Base-by-base conservation (phyloP, 2,888 invertebrate species). In the Hermodice carunculata region DNA sequence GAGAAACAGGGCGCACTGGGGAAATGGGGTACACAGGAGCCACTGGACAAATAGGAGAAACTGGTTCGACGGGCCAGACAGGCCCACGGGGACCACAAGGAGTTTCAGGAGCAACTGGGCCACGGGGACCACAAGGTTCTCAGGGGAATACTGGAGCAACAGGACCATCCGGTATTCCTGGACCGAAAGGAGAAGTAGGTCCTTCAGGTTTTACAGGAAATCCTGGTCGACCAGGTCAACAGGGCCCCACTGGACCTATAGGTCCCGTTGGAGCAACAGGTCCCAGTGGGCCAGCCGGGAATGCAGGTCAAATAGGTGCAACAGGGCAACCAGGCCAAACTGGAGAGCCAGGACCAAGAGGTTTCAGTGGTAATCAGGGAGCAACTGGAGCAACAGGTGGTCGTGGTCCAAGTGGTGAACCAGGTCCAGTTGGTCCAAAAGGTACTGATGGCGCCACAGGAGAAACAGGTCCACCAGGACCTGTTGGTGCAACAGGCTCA, bases 241-340 rank as follows among this genome's bases (percentile, higher is more conserved):
- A 59, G 26, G 67, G 67, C 1, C 5, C 54, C 3, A 26, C 28
- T 40, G 61, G 61, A n/a, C 1, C 22, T 5, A 24, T 48, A 17
- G 67, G 67, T 29, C n/a, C 4, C 3, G 42, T 54, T 51, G 67
- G 67, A 31, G 17, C 24, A 22, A 52, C 51, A 29, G 60, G 60
- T 5, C 51, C 28, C 17, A 28, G 1, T 51, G 60, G 60, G 26
- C 60, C 51, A n/a, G 28, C 19, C 26, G 60, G 60, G 17, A 17
- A n/a, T n/a, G n/a, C n/a, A n/a, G n/a, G n/a, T n/a, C n/a, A 19
- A n/a, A 52, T 52, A 31, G 60, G 60, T 29, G 19, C 19, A 5
- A 37, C 51, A 22, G 60, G 60, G 11, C n/a, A 26, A 28, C 2
- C 4, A 28, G 60, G 60, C 19, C 11, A 8, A 24, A 11, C 56